Evolutionary conservation across 2,888 invertebrate genomes (phyloP), one percentile per base, ranked within the genome.

Genomic region (Melieria omissa): DNA sequence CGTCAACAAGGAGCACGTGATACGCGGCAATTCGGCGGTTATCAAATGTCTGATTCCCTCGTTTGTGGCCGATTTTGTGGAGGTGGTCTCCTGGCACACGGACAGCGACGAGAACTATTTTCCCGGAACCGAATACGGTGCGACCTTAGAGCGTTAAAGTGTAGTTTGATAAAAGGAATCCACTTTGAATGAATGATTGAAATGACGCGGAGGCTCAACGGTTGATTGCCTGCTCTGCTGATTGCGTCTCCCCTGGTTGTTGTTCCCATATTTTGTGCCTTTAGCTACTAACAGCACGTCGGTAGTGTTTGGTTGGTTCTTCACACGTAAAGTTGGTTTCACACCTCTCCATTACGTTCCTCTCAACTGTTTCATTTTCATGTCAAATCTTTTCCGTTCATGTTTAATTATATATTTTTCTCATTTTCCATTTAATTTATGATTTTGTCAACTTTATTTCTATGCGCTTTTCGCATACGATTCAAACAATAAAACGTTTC

Each of bases 41-140:
- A 89, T 95, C 82, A 95, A 95, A 88, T 96, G 95, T 88, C 93
- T 94, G 81, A 93, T 96, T 82, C 97, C 97, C 47, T 95, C 95
- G 66, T 97, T 96, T 88, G 96, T 97, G 75, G 95, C 95, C 76
- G 96, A 97, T 88, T 97, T 96, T 87, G 95, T 97, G 75, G 91
- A 90, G 82, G 95, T 97, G 78, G 90, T 93, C 61, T 93, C 94
- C 57, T 95, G 95, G 95, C 93, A 93, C 80, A 94, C 94, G 77
- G 94, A 95, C 86, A 81, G 81, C 78, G 85, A 86, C 74, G 87
- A 87, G 76, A 85, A 83, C 77, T 87, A 86, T 74, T 84, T 85
- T 76, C 83, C 86, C 44, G 87, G 84, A 80, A 81, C 84, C 75
- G 86, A 87, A 86, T 86, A 87, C 79, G 87, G 87, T 87, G 86